These are phyloP conservation scores for Zygothrica quintamaculata DNA, from an alignment of 2,888 invertebrate genomes.

Conservation along the genomic window DNA sequence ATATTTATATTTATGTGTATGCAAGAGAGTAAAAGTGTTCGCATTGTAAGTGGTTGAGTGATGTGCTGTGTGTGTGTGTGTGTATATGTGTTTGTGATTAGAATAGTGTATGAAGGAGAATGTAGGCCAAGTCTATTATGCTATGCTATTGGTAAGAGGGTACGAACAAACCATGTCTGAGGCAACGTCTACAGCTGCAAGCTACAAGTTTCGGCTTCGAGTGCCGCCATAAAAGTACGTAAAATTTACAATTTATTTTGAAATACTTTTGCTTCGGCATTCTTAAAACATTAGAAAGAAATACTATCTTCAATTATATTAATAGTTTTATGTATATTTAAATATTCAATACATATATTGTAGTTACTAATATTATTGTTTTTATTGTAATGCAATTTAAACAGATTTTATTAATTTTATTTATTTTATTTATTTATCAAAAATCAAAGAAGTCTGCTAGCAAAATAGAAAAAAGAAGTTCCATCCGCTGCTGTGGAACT, in stretches of 20 bases:
- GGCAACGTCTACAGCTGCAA: slow-evolving; percentile 38
- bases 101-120: slow-evolving; percentile 56
- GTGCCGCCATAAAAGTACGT: slow-evolving; percentile 19
- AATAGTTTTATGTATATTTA: not conserved
- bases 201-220: slow-evolving; percentile 20
- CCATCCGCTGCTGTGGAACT: slow-evolving; percentile 30
- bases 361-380: no score
- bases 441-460: no score
- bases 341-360: no score
- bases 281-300: slow-evolving; percentile 12
- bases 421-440: no score
- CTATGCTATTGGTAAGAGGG: slow-evolving; percentile 41
- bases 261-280: slow-evolving; percentile 8
- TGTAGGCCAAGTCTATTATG: slow-evolving; percentile 76
- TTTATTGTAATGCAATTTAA: no score
- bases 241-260: slow-evolving; percentile 3
- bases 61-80: slow-evolving; percentile 9
- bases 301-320: slow-evolving; percentile 6
- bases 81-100: slow-evolving; percentile 39
- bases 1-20: slow-evolving; percentile 47
- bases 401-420: no score
- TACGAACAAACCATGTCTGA: slow-evolving; percentile 43
- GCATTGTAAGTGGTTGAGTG: slow-evolving; percentile 49
- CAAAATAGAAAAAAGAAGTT: no score
- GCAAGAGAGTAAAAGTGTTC: slow-evolving; percentile 74